Evolutionary conservation across 2,797 vertebrate genomes (phyloP).

Genomic region (Cynodonichthys magdalenae): DNA sequence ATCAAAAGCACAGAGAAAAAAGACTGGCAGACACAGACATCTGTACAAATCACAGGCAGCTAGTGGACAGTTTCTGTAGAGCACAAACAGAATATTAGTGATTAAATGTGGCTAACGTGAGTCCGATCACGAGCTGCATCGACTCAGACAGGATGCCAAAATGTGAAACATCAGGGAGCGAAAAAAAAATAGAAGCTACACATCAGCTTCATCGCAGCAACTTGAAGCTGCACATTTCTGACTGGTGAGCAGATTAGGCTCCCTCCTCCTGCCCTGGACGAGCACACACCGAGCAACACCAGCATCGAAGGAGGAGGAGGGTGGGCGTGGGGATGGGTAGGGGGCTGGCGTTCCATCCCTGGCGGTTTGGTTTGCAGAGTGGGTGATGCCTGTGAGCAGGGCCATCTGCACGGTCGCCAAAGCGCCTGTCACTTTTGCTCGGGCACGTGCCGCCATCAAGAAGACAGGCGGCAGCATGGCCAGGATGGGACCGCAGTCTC

Average conservation of each 20-base stretch:
- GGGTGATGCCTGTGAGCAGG: slow-evolving; percentile 90
- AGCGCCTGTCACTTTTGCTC: slow-evolving; percentile 94
- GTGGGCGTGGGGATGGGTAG: slow-evolving; percentile 54
- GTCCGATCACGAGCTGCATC: slow-evolving; percentile 45
- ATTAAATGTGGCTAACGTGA: slow-evolving; percentile 51
- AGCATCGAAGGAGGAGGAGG: slow-evolving; percentile 41
- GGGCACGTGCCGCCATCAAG: slow-evolving; percentile 86
- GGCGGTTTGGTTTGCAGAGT: slow-evolving; percentile 82
- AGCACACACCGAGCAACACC: slow-evolving; percentile 63
- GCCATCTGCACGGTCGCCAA: slow-evolving; percentile 88
- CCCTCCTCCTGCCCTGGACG: slow-evolving; percentile 37
- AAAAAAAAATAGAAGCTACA: slow-evolving; percentile 4
- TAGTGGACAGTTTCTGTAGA: slow-evolving; percentile 61
- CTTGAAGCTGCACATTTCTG: slow-evolving; percentile 48
- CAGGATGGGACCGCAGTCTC: slow-evolving; percentile 78
- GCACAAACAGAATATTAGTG: slow-evolving; percentile 55
- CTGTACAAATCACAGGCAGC: slow-evolving; percentile 76
- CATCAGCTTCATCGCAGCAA: slow-evolving; percentile 47
- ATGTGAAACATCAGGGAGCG: slow-evolving; percentile 19
- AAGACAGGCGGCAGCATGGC: slow-evolving; percentile 89
- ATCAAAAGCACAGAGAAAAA: slow-evolving; percentile 80
- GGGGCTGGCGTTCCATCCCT: slow-evolving; percentile 68
- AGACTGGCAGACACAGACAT: slow-evolving; percentile 76
- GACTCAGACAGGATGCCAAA: slow-evolving; percentile 56
- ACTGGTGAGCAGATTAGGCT: slow-evolving; percentile 58